Percentiles rank a stretch among this genome's conserved stretches.
Conservation (phyloP, 2,888 invertebrate species). For the Sisyra terminalis region DNA sequence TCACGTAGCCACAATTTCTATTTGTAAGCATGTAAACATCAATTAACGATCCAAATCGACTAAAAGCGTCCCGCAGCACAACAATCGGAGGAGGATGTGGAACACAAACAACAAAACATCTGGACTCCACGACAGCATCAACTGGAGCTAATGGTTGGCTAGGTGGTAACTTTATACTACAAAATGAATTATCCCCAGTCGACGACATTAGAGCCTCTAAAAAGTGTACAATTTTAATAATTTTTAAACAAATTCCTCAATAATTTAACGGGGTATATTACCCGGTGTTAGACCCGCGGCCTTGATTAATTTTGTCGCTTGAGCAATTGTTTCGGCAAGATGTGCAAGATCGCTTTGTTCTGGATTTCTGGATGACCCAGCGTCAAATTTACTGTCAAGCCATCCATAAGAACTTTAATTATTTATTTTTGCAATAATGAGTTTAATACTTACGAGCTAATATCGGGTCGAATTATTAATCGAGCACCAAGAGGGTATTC, state of each 20-base stretch:
- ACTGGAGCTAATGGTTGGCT: constrained; percentile 49
- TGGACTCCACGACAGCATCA: constrained; percentile 46
- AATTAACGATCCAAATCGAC: constrained; percentile 77
- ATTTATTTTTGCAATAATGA: no score
- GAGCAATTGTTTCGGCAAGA: constrained; percentile 58
- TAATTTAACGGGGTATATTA: no score
- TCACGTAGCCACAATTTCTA: constrained; percentile 85
- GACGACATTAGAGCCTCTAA: constrained; percentile 6
- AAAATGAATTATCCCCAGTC: constrained; percentile 26
- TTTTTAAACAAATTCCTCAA: neutral
- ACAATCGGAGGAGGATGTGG: constrained; percentile 54
- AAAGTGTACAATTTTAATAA: neutral
- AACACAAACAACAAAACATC: constrained; percentile 48
- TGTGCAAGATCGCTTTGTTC: constrained; percentile 41
- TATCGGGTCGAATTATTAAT: constrained; percentile 55
- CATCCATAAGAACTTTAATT: neutral
- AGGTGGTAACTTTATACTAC: constrained; percentile 55
- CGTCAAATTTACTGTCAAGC: neutral
- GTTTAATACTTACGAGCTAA: constrained; percentile 15
- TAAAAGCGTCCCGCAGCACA: constrained; percentile 74
- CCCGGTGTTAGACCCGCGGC: constrained; percentile 32
- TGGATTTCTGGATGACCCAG: neutral
- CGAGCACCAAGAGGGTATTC: constrained; percentile 82
- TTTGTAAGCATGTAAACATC: constrained; percentile 80
- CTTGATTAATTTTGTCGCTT: constrained; percentile 58